Conservation (phyloP, 1,140 invertebrate species). For the Microplitis mediator region DNA sequence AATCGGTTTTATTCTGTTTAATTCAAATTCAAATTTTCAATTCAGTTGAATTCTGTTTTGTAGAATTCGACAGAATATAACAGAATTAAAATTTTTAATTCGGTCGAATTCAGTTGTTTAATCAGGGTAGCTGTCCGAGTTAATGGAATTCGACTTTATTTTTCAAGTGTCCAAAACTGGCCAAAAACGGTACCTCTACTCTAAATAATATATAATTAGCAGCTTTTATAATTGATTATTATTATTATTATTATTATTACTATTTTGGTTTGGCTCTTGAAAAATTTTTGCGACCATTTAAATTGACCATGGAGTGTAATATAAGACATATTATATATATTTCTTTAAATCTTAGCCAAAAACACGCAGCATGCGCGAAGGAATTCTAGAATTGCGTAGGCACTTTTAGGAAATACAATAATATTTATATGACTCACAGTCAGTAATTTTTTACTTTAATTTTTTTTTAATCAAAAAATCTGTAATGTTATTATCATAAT, state of each 20-base stretch:
- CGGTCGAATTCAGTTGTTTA: no score
- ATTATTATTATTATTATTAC: background rate
- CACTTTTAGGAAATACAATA: constrained; percentile 55
- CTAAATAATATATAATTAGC: background rate
- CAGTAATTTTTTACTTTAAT: constrained; percentile 8
- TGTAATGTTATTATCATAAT: background rate
- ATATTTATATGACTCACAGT: constrained; percentile 19
- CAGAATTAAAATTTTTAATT: no score
- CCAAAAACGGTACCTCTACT: no score
- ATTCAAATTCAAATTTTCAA: no score
- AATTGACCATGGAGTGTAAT: background rate
- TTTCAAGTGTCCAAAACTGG: no score
- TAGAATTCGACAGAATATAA: no score
- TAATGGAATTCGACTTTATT: no score
- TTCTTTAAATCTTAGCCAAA: constrained; percentile 16
- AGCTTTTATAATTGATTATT: background rate
- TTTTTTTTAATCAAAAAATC: constrained; percentile 9
- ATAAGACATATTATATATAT: background rate
- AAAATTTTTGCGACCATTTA: background rate
- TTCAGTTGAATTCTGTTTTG: no score
- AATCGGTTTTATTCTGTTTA: no score
- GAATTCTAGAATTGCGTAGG: constrained; percentile 45
- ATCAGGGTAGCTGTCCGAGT: no score
- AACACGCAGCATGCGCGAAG: constrained; percentile 13
- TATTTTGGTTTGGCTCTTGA: background rate